Evolutionary conservation across 2,113 vertebrate genomes (phyloP).

Genomic region (Pampusana beccarii): DNA sequence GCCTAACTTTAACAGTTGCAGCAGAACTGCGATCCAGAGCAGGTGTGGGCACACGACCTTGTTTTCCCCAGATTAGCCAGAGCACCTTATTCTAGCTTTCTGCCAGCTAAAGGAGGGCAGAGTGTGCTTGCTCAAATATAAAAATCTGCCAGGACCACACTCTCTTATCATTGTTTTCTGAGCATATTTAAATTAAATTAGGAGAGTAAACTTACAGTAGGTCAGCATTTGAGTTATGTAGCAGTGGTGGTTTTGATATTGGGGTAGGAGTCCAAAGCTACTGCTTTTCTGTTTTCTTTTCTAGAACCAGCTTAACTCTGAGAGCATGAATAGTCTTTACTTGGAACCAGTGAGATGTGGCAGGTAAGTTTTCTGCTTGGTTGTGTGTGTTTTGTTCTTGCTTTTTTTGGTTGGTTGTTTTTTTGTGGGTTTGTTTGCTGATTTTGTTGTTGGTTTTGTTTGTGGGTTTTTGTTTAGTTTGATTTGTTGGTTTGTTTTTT

Average conservation of each 20-base stretch:
- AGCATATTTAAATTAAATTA: fast-evolving
- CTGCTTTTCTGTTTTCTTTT: background rate
- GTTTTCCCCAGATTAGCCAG: background rate
- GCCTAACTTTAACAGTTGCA: background rate
- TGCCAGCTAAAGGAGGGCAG: background rate
- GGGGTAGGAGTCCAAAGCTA: background rate
- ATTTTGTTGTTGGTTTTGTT: no score
- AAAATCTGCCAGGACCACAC: fast-evolving
- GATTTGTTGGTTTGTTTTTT: no score
- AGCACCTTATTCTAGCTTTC: background rate
- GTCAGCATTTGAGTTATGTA: background rate
- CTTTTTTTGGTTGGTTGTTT: no score
- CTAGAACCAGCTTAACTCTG: background rate
- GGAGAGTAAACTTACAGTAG: background rate
- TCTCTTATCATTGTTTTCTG: background rate
- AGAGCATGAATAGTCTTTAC: background rate
- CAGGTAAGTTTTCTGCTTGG: background rate
- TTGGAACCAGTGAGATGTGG: background rate
- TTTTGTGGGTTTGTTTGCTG: no score
- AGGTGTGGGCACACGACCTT: background rate
- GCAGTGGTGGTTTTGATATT: background rate
- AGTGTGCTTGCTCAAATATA: background rate
- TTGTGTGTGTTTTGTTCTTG: no score
- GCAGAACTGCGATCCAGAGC: background rate
- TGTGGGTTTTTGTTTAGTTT: no score